Percentiles rank a stretch among this genome's conserved stretches.
phyloP scores from a whole-genome alignment of 2,888 invertebrate genomes.

The Neoaliturus tenellus region DNA sequence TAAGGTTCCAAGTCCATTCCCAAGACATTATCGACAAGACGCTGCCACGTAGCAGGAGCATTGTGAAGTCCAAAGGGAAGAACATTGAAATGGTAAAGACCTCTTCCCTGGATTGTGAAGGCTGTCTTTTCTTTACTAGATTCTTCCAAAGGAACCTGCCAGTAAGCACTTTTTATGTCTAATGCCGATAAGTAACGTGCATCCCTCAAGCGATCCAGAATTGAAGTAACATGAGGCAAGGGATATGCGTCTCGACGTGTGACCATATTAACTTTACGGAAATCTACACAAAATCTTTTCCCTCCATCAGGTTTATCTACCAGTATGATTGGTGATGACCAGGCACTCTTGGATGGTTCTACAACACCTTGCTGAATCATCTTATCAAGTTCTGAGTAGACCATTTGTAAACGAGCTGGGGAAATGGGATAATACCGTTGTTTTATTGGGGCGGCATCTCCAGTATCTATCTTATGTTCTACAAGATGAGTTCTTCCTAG shows the following conservation, averaged over 20 bases:
- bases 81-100: background rate
- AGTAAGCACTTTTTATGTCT: slow-evolving; percentile 62
- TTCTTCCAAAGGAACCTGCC: slow-evolving; percentile 60
- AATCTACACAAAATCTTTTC: slow-evolving; percentile 63
- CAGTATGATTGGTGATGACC: slow-evolving; percentile 66
- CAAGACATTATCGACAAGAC: slow-evolving; percentile 61
- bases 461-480: slow-evolving; percentile 37
- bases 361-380: slow-evolving; percentile 65
- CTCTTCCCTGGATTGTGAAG: slow-evolving; percentile 60
- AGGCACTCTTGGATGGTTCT: slow-evolving; percentile 63
- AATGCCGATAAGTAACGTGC: slow-evolving; percentile 47
- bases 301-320: slow-evolving; percentile 64
- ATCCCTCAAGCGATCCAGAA: slow-evolving; percentile 60
- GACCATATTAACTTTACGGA: slow-evolving; percentile 60
- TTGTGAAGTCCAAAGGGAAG: slow-evolving; percentile 64
- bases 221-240: slow-evolving; percentile 58
- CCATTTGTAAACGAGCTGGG: slow-evolving; percentile 51
- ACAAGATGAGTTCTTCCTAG: background rate
- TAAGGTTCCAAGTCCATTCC: slow-evolving; percentile 60
- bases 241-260: slow-evolving; percentile 63
- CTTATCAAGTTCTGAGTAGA: slow-evolving; percentile 63
- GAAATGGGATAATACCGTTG: slow-evolving; percentile 51
- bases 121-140: slow-evolving; percentile 62
- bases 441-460: slow-evolving; percentile 23
- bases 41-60: slow-evolving; percentile 61